Base-by-base conservation (phyloP, 2,888 invertebrate genomes). In the Parnassius mnemosyne region DNA sequence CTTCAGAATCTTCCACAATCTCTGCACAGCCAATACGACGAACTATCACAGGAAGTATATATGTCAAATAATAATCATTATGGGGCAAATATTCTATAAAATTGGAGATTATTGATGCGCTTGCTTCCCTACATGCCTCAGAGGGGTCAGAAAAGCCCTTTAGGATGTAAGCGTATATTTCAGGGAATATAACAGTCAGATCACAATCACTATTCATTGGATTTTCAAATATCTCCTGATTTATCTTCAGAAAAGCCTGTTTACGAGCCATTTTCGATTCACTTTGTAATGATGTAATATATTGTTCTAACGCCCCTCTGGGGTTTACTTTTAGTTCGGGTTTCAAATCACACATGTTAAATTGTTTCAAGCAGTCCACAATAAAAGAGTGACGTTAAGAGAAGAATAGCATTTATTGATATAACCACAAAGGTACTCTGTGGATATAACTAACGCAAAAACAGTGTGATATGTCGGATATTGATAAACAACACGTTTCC, bases 11-110 rank as follows among this genome's bases (percentile, higher is more conserved):
- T 70, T 94, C 94, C 2, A 93, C 79, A 0, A 95, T 92, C 80
- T 97, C 97, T 49, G 94, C 93, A 61, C 94, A 93, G 0, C 96
- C 97, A 68, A 98, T 93, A 65, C 97, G 94, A 71, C 95, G 95
- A 0, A 94, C 93, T 65, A 98, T 78, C 1, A 95, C 93, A 1
- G 97, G 96, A 46, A 97, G 87, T 13, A 97, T 87, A 68, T 95
- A 95, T 0, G 95, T 93, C 57, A 97, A 87, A 79, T 95, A 95
- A 66, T 94, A 95, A 69, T 96, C 95, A 68, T 94, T 93, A 0
- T 93, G 81, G 0, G 94, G 94, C 41, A 96, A 77, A 43, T 84
- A 84, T 13, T 92, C 83, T 12, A 94, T 79, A 68, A 94, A 93
- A 71, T 87, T 92, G 0, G 84, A 88, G 41, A 94, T 83, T 64